Conservation (phyloP, 2,113 vertebrate genomes). For the Pseudorhombus dupliciocellatus region DNA sequence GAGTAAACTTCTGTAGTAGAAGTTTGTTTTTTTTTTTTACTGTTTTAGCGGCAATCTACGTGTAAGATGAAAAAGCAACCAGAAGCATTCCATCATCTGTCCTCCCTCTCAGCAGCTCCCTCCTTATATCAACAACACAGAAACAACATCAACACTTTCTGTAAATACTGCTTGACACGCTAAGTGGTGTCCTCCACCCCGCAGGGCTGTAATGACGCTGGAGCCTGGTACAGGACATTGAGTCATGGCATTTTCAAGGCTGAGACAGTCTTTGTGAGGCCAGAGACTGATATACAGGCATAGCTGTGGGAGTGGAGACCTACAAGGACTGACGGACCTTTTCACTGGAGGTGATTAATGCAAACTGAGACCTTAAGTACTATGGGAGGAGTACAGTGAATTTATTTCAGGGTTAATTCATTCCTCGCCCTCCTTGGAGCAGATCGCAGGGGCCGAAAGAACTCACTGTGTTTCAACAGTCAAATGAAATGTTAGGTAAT, state of each 20-base stretch:
- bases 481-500: conserved; percentile 33
- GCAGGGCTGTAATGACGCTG: conserved; percentile 37
- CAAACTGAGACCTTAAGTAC: conserved; percentile 43
- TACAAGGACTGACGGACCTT: conserved; percentile 67
- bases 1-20: not conserved
- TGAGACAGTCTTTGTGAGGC: conserved; percentile 61
- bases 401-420: conserved; percentile 59
- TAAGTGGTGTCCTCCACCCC: conserved; percentile 31
- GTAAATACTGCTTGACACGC: conserved; percentile 35
- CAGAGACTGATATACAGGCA: conserved; percentile 63
- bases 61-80: not conserved
- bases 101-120: conserved; percentile 28
- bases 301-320: conserved; percentile 59
- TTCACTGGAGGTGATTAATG: conserved; percentile 77
- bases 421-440: conserved; percentile 62
- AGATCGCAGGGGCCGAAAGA: conserved; percentile 43
- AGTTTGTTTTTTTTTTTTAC: not conserved
- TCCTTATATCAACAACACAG: conserved; percentile 33
- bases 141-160: conserved; percentile 50
- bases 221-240: conserved; percentile 73
- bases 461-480: conserved; percentile 20
- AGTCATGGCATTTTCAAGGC: conserved; percentile 54
- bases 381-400: conserved; percentile 49
- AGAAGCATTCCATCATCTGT: conserved; percentile 31
- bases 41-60: not conserved